A percentile compares a stretch with the other conserved stretches of the same genome.
phyloP scores from a whole-genome alignment of 2,888 invertebrate genomes.

The Nomada fabriciana region DNA sequence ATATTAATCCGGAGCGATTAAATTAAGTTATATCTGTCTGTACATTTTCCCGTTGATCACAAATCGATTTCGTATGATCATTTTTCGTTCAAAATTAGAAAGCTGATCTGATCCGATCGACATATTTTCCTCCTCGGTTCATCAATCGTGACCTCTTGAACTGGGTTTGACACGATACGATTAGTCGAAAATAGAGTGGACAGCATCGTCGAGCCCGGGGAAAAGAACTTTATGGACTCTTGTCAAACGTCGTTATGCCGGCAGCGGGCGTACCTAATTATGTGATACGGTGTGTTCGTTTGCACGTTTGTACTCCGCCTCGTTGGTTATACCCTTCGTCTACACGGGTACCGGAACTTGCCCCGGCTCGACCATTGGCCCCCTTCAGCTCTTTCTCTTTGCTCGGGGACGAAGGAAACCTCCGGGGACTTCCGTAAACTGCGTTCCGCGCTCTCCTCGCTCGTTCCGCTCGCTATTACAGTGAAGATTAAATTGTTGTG shows the following conservation, averaged over 20 bases:
- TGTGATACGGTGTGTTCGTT: constrained; percentile 73
- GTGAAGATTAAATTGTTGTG: constrained; percentile 78
- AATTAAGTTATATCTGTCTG: too few species aligned
- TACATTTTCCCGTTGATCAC: too few species aligned
- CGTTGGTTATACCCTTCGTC: constrained; percentile 58
- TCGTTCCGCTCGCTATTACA: constrained; percentile 69
- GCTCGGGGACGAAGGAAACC: constrained; percentile 47
- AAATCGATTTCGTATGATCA: too few species aligned
- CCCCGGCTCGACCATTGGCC: background rate
- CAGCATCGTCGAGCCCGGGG: background rate
- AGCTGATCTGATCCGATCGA: background rate
- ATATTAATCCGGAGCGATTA: too few species aligned
- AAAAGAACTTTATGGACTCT: constrained; percentile 44
- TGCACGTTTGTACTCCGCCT: constrained; percentile 74
- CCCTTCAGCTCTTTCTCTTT: constrained; percentile 39
- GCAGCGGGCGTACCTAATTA: constrained; percentile 75
- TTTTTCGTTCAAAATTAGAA: too few species aligned
- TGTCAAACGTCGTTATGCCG: constrained; percentile 72
- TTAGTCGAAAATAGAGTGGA: background rate
- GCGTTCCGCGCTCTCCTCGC: constrained; percentile 47
- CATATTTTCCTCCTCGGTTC: background rate
- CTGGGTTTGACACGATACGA: background rate
- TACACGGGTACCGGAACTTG: constrained; percentile 51
- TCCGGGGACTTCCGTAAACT: constrained; percentile 69
- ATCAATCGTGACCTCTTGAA: constrained; percentile 1